Evolutionary conservation across 1,140 invertebrate species (phyloP), one percentile per base, ranked within the genome.

Genomic region (Halyomorpha halys): DNA sequence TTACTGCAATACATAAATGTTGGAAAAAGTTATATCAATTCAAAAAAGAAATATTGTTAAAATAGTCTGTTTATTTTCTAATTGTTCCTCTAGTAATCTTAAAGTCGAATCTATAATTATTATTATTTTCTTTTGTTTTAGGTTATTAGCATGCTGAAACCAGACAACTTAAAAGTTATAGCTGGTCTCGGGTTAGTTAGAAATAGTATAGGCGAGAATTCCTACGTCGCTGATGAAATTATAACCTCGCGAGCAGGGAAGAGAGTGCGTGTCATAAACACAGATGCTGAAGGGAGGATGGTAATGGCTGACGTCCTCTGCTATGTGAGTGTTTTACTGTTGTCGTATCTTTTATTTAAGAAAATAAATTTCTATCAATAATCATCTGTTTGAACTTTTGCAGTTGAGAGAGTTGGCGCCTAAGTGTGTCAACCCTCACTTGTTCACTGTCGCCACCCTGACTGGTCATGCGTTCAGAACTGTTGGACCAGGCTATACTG

Each of bases 211-310:
- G 96, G 95, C 5, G 82, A 85, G 74, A 90, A 97, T 68, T 83
- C 83, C 60, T 97, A 96, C 75, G 93, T 97, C 1, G 71, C 91
- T 63, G 94, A 97, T 79, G 94, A 97, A 76, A 79, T 97, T 19
- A 84, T 98, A 59, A 85, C 86, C 6, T 87, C 91, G 0, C 82
- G 90, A 65, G 89, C 92, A 49, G 91, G 92, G 3, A 83, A 85
- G n/a, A 80, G 84, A 44, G 83, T 94, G 1, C 79, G 94, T 62
- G 82, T 98, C 59, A 88, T 86, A 0, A 97, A 98, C 72, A 97
- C 95, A 13, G 95, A 98, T 78, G 93, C 94, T 53, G 95, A 98
- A 77, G 95, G 95, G 0, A 77, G 95, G 23, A 87, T 97, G 81
- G 90, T 89, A 11, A 97, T 98, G 93, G 87, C 91, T 16, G 96